A percentile compares a stretch with the other conserved stretches of the same genome.
Evolutionary conservation across 2,797 vertebrate species (phyloP).

Genomic region (Antrozous pallidus): DNA sequence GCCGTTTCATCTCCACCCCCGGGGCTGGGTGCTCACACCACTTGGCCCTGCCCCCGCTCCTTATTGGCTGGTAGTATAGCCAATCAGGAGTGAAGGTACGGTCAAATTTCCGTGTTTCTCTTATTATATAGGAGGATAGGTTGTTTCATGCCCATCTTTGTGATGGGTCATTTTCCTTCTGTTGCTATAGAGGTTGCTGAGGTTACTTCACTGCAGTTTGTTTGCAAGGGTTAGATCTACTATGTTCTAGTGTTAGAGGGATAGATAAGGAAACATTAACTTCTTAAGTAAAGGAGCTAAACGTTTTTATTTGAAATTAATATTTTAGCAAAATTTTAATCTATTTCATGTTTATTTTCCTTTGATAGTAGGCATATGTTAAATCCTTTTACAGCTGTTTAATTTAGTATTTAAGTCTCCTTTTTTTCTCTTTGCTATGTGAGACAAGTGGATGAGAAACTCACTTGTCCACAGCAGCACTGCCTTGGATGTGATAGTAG

Average conservation of each 20-base stretch:
- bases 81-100: too few species aligned
- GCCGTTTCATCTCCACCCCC: too few species aligned
- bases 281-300: conserved; percentile 5
- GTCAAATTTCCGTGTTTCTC: too few species aligned
- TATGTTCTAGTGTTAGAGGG: background rate
- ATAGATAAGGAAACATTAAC: background rate
- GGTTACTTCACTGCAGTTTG: background rate
- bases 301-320: conserved; percentile 9
- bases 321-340: conserved; percentile 5
- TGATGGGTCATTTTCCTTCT: background rate
- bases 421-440: conserved; percentile 46
- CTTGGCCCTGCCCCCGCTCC: too few species aligned
- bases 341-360: background rate
- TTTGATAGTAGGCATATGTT: conserved; percentile 15
- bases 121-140: too few species aligned
- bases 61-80: too few species aligned
- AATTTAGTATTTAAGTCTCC: conserved; percentile 11
- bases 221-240: background rate
- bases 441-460: conserved; percentile 63
- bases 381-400: conserved; percentile 34
- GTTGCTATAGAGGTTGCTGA: background rate
- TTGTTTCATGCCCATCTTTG: background rate
- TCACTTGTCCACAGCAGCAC: conserved; percentile 54
- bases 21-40: too few species aligned
- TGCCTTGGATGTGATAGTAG: conserved; percentile 79